phyloP scores from a whole-genome alignment of 2,113 vertebrate species.

The Onychorhynchus coronatus region DNA sequence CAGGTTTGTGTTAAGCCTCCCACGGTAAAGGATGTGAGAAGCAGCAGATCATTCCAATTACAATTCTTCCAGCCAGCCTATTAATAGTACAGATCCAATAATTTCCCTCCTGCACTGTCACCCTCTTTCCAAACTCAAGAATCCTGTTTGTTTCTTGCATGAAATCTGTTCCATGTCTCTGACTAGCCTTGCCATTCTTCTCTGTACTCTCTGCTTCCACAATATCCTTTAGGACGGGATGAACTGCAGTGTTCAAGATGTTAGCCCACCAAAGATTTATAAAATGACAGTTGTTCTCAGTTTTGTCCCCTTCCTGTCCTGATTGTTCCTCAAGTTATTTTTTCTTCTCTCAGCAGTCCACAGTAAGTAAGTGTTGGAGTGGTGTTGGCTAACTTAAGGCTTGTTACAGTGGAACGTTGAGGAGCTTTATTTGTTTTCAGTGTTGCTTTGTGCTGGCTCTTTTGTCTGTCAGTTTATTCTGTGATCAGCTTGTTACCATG shows the following conservation, averaged over 20 bases:
- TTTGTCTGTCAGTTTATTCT: not conserved
- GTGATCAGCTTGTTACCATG: not conserved
- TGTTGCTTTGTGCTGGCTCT: not conserved
- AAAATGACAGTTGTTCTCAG: conserved; percentile 26
- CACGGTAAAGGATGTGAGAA: not conserved
- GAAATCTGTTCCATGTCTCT: not conserved
- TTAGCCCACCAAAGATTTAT: conserved; percentile 27
- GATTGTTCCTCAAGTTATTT: conserved; percentile 42
- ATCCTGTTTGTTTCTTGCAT: not conserved
- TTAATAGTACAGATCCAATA: not conserved
- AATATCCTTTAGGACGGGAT: conserved; percentile 17
- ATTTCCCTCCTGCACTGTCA: not conserved
- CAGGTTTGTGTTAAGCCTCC: not conserved
- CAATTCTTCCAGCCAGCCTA: not conserved
- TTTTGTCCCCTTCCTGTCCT: conserved; percentile 41
- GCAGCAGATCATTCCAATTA: not conserved
- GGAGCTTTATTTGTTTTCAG: not conserved
- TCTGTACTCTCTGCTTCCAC: conserved; percentile 30
- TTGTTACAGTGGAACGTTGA: conserved; percentile 6
- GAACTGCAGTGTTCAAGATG: conserved; percentile 24
- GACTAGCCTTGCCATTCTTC: conserved; percentile 14
- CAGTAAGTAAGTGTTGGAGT: conserved; percentile 44
- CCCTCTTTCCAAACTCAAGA: not conserved
- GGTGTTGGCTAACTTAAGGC: not conserved
- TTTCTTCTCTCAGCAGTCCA: conserved; percentile 34